phyloP scores from a whole-genome alignment of 2,888 invertebrate genomes.

The Carabus problematicus region DNA sequence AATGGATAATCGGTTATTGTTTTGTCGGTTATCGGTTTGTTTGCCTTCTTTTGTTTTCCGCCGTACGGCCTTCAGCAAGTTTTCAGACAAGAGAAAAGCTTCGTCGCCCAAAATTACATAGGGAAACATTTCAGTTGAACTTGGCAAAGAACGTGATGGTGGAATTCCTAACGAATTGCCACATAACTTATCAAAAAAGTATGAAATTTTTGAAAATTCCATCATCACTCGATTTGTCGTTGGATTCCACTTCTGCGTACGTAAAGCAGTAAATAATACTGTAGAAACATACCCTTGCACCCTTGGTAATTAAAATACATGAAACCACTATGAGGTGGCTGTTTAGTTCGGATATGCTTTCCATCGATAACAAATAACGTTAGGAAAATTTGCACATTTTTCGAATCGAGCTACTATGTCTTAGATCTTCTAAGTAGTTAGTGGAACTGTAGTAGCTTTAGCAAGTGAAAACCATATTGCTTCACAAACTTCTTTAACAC shows the following conservation, averaged over 20 bases:
- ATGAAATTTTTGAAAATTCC: conserved; percentile 48
- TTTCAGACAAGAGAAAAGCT: conserved; percentile 47
- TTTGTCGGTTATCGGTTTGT: no score
- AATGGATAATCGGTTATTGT: conserved; percentile 49
- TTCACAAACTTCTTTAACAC: no score
- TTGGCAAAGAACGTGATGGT: conserved; percentile 46
- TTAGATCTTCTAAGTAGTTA: no score
- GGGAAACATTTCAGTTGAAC: conserved; percentile 41
- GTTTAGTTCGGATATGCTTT: conserved; percentile 49
- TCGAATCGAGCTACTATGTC: background rate
- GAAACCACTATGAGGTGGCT: conserved; percentile 49
- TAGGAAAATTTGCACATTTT: background rate
- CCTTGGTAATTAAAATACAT: conserved; percentile 49
- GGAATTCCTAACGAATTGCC: conserved; percentile 48
- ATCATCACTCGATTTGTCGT: conserved; percentile 48
- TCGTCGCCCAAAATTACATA: conserved; percentile 50
- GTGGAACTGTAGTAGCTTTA: no score
- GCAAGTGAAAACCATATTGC: no score
- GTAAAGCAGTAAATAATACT: conserved; percentile 50
- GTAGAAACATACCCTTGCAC: conserved; percentile 49
- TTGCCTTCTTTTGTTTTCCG: conserved; percentile 46
- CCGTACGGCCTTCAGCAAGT: conserved; percentile 49
- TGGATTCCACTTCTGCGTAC: conserved; percentile 49
- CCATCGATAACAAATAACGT: conserved; percentile 37
- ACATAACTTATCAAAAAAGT: conserved; percentile 47